Evolutionary conservation across 2,797 vertebrate genomes (phyloP).

Genomic region (Oryzias sinensis): DNA sequence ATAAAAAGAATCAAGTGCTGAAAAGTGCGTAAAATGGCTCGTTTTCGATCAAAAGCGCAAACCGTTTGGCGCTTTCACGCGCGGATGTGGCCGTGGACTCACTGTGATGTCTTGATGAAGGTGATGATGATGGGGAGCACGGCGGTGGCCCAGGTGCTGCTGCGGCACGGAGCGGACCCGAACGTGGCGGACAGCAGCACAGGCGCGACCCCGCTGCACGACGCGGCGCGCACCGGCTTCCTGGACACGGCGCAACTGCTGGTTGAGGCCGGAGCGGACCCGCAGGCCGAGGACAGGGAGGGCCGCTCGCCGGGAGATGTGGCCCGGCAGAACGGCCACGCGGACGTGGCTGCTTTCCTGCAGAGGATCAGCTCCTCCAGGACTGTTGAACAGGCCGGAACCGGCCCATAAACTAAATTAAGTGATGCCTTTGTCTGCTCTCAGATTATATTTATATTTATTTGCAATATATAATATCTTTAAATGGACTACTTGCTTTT

Average conservation of each 20-base stretch:
- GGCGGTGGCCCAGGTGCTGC: constrained; percentile 59
- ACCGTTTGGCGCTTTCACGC: too few species aligned
- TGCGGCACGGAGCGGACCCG: constrained; percentile 67
- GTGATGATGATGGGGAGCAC: constrained; percentile 83
- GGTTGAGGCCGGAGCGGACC: constrained; percentile 52
- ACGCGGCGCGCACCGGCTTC: constrained; percentile 76
- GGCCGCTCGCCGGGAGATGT: constrained; percentile 63
- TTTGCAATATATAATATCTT: too few species aligned
- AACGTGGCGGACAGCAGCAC: constrained; percentile 65
- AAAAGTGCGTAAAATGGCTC: too few species aligned
- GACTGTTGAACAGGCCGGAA: too few species aligned
- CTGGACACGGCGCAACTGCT: constrained; percentile 68
- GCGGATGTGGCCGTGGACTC: background rate
- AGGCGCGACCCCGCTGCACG: constrained; percentile 74
- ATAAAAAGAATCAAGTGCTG: too few species aligned
- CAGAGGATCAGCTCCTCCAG: background rate
- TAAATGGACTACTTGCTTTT: too few species aligned
- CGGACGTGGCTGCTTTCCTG: constrained; percentile 57
- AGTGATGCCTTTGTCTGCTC: too few species aligned
- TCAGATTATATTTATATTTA: too few species aligned
- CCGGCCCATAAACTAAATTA: too few species aligned
- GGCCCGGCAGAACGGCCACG: constrained; percentile 49
- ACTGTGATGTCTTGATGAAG: constrained; percentile 35
- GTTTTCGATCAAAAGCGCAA: too few species aligned
- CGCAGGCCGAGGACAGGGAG: constrained; percentile 46